Evolutionary conservation across 2,888 invertebrate species (phyloP), one percentile per base, ranked within the genome.

Genomic region (Drosophila meridiana): DNA sequence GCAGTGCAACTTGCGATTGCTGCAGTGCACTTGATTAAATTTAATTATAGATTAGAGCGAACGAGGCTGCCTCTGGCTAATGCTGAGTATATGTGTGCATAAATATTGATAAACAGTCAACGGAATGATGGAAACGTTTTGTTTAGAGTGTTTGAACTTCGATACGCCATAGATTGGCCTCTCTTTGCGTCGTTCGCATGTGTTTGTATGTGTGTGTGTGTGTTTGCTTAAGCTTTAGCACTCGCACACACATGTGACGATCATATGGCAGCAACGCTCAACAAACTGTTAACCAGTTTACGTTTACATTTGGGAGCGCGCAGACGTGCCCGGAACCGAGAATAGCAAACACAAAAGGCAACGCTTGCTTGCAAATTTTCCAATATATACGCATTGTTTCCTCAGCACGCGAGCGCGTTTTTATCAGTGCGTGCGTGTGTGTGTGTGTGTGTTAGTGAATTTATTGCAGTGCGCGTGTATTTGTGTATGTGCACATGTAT

Each of bases 201-300:
- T 67, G 67, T 20, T 20, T 20, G 20, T 20, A 20, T 58, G 42
- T 55, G 47, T 67, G 68, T 60, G 48, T 59, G 45, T 73, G 67
- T 85, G 55, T 82, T 84, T 84, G 66, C 73, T 75, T 63, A 80
- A 84, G 82, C 82, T 87, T 78, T 84, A 78, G 87, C 82, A 82
- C 78, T 78, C 82, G 50, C 55, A 50, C 47, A 74, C 70, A 79
- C 68, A 72, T 71, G 71, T 53, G 74, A 45, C 78, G 78, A 82
- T 82, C 84, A 81, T 83, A 73, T 81, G 81, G 77, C 69, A 69
- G 79, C 78, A 59, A 56, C 55, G 71, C 80, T 82, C 69, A 69
- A 72, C 59, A 76, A 80, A 76, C 81, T 87, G 82, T 87, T 89
- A 87, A 89, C 86, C 86, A 87, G 77, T 88, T 87, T 83, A 73